Evolutionary conservation across 2,797 vertebrate genomes (phyloP).

Genomic region (Sebastes steindachneri): DNA sequence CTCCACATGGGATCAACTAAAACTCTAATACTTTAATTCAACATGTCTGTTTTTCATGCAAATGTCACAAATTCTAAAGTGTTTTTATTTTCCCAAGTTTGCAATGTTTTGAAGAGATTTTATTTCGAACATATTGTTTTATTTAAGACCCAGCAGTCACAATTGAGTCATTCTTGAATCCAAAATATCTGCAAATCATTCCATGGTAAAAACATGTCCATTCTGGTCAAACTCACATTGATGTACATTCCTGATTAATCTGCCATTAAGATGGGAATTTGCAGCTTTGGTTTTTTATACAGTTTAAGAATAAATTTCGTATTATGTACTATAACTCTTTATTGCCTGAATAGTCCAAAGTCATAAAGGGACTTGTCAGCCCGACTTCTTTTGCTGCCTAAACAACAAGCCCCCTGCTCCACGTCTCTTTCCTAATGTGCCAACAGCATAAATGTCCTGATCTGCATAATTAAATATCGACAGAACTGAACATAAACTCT

Average conservation of each 20-base stretch:
- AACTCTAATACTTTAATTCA: background rate
- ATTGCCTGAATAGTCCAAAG: background rate
- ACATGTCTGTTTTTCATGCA: background rate
- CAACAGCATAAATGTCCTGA: background rate
- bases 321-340: constrained; percentile 3
- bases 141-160: no score
- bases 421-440: constrained; percentile 16
- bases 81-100: no score
- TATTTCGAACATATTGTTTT: no score
- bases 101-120: no score
- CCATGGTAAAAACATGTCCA: background rate
- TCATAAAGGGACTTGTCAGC: constrained; percentile 1
- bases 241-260: background rate
- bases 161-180: background rate
- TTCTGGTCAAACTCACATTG: background rate
- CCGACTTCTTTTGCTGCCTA: constrained; percentile 7
- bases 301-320: background rate
- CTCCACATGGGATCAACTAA: background rate
- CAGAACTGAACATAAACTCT: background rate
- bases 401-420: constrained; percentile 12
- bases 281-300: background rate
- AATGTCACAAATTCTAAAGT: no score
- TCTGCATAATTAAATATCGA: constrained; percentile 4
- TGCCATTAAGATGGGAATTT: background rate
- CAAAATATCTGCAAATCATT: background rate